These are phyloP conservation scores for Drosophila nikananu DNA, from an alignment of 1,140 invertebrate species.

Conservation along the genomic window DNA sequence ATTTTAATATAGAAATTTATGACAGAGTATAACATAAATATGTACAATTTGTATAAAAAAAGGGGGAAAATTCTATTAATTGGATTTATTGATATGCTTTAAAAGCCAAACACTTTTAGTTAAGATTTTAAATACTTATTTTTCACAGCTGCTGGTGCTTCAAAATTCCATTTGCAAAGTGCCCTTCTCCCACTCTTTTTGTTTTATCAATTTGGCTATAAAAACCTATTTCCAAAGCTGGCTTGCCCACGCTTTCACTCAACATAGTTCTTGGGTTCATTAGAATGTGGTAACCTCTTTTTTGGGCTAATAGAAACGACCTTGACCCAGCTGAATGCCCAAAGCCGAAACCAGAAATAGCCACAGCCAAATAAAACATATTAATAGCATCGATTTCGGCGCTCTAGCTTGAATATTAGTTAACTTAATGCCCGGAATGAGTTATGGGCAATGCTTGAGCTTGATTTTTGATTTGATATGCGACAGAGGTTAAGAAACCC, in stretches of 20 bases:
- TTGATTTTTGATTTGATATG: slow-evolving; percentile 27
- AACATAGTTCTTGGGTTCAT: slow-evolving; percentile 10
- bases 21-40: neutral
- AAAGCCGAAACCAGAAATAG: slow-evolving; percentile 21
- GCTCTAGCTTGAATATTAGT: slow-evolving; percentile 4
- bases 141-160: neutral
- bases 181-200: neutral
- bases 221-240: neutral
- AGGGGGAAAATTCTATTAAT: neutral
- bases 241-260: neutral
- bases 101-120: neutral
- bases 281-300: slow-evolving; percentile 4
- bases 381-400: slow-evolving; percentile 24
- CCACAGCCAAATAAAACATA: slow-evolving; percentile 19
- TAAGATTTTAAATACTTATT: neutral
- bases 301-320: neutral
- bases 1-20: neutral
- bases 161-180: neutral
- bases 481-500: slow-evolving; percentile 47
- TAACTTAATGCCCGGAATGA: slow-evolving; percentile 16
- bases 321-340: slow-evolving; percentile 38
- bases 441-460: slow-evolving; percentile 8
- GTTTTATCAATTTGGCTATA: neutral
- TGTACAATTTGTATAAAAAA: neutral
- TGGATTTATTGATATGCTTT: neutral